A percentile compares a stretch with the other conserved stretches of the same genome.
Evolutionary conservation across 2,888 invertebrate species (phyloP).

Genomic region (Thysanoteuthis rhombus): DNA sequence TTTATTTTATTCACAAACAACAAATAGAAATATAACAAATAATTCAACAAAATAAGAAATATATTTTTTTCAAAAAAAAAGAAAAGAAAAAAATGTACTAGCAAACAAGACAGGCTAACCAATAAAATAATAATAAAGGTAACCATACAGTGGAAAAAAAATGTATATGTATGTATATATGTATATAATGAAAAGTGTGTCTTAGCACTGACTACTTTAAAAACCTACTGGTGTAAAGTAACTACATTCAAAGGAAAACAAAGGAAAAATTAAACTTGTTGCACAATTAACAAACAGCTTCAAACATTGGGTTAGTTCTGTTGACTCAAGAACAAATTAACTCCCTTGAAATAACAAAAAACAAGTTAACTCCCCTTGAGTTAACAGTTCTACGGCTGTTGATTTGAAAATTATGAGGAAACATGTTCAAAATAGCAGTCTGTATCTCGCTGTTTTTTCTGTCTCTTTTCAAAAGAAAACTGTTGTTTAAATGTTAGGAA

Average conservation of each 20-base stretch:
- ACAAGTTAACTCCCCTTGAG: no score
- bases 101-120: neutral
- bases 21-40: neutral
- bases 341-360: no score
- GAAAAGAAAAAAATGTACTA: neutral
- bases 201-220: neutral
- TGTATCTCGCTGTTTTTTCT: no score
- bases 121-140: neutral
- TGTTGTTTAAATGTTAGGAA: neutral
- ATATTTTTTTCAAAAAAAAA: neutral
- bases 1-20: neutral
- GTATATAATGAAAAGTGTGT: neutral
- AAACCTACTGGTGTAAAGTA: neutral
- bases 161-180: no score
- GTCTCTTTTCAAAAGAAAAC: neutral
- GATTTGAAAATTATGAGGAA: neutral
- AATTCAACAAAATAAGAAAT: neutral
- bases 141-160: neutral
- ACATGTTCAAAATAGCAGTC: neutral
- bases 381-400: neutral
- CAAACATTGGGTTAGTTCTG: neutral
- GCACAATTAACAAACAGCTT: neutral
- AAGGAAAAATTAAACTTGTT: neutral
- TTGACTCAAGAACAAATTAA: no score
- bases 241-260: neutral